These are phyloP conservation scores for Synergus laeviventris DNA, from an alignment of 2,888 invertebrate species.

Conservation along the genomic window DNA sequence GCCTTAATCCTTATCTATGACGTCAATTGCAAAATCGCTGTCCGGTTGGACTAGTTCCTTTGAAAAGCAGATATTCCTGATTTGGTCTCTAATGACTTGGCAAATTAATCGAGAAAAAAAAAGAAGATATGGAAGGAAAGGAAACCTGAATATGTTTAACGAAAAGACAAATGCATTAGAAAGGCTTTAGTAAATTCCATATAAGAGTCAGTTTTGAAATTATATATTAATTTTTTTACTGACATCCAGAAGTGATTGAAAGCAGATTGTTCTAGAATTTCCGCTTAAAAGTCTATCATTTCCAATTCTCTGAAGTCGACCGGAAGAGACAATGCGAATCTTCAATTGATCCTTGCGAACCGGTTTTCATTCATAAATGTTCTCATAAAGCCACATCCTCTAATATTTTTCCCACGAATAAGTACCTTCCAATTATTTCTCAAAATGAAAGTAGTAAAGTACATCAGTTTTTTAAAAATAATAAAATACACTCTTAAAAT, in stretches of 20 bases:
- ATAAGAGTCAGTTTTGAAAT: too few species aligned
- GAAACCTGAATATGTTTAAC: background rate
- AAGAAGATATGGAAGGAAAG: constrained; percentile 2
- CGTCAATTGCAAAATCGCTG: constrained; percentile 33
- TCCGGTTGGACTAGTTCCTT: constrained; percentile 21
- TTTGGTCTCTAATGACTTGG: background rate
- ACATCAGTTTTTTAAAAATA: background rate
- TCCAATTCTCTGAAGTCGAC: constrained; percentile 54
- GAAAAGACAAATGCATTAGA: constrained; percentile 3
- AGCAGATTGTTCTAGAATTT: background rate
- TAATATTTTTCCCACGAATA: background rate
- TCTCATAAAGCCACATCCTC: background rate
- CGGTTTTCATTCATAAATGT: constrained; percentile 56
- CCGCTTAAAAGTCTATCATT: constrained; percentile 41
- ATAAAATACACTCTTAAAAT: background rate
- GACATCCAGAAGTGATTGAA: background rate
- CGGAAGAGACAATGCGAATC: constrained; percentile 49
- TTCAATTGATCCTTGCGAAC: constrained; percentile 44
- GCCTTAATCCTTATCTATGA: constrained; percentile 18
- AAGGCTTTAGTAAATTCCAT: constrained; percentile 3
- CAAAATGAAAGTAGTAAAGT: background rate
- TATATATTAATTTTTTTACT: too few species aligned
- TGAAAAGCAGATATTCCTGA: constrained; percentile 30
- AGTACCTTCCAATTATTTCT: background rate
- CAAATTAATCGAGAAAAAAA: constrained; percentile 15